phyloP scores from a whole-genome alignment of 2,113 vertebrate genomes.

The Pantherophis guttatus region DNA sequence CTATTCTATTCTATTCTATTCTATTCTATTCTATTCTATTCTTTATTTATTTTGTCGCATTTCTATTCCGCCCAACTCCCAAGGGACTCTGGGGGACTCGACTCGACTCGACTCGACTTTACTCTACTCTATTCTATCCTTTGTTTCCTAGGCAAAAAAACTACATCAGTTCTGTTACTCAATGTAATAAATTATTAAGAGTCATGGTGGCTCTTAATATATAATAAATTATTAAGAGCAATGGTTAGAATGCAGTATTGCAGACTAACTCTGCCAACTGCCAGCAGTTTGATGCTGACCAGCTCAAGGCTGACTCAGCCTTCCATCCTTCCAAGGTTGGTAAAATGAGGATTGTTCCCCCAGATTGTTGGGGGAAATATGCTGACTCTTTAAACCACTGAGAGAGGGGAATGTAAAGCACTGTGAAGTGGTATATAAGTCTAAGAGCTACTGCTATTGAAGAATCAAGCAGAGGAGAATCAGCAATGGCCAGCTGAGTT shows the following conservation, averaged over 20 bases:
- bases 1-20: too few relatives aligned
- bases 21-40: too few relatives aligned
- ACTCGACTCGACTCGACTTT: too few relatives aligned
- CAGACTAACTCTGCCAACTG: neutral
- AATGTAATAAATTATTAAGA: neutral
- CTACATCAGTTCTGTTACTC: neutral
- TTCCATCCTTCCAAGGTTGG: neutral
- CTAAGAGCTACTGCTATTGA: neutral
- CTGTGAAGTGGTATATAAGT: neutral
- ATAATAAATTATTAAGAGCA: neutral
- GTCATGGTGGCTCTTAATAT: neutral
- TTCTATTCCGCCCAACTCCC: too few relatives aligned
- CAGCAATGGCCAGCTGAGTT: neutral
- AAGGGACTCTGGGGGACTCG: too few relatives aligned
- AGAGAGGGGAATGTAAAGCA: neutral
- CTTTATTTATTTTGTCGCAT: too few relatives aligned
- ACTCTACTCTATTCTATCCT: too few relatives aligned
- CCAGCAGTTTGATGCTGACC: neutral
- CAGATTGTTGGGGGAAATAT: neutral
- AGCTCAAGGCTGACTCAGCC: neutral
- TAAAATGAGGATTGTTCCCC: neutral
- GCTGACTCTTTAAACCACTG: neutral
- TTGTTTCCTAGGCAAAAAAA: neutral
- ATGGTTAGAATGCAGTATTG: neutral
- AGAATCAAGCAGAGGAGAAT: neutral